These are phyloP conservation scores for Dione vanillae DNA, from an alignment of 2,888 invertebrate species.

Conservation along the genomic window DNA sequence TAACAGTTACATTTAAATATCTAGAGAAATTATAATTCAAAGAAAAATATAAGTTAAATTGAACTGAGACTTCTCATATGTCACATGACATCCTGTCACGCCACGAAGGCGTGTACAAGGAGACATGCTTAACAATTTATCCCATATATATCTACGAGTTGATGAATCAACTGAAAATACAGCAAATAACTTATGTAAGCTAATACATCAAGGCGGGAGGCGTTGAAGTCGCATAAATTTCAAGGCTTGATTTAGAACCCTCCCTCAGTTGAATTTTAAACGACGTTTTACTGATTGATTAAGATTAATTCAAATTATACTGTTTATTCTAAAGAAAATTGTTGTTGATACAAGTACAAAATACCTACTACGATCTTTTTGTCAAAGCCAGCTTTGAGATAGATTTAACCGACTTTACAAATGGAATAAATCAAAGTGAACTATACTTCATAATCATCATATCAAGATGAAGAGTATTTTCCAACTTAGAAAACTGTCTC, in stretches of 20 bases:
- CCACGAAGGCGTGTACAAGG: neutral
- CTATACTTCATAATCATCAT: no score
- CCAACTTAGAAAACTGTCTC: no score
- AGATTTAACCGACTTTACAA: no score
- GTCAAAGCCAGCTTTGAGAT: no score
- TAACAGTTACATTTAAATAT: no score
- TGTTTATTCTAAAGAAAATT: neutral
- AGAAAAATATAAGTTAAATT: no score
- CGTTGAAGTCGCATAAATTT: constrained; percentile 32
- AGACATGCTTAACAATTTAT: neutral
- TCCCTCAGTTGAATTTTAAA: constrained; percentile 10
- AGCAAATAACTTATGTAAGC: constrained; percentile 29
- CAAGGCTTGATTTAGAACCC: constrained; percentile 20
- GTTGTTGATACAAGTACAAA: neutral
- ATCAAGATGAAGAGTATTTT: no score
- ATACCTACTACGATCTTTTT: no score
- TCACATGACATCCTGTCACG: neutral
- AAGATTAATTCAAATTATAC: constrained; percentile 13
- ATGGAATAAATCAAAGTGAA: no score
- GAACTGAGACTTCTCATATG: no score
- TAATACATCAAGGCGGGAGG: constrained; percentile 17
- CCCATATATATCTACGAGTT: constrained; percentile 12
- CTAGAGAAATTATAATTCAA: no score
- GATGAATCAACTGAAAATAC: constrained; percentile 29
- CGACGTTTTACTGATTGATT: constrained; percentile 17